Percentiles rank a stretch among this genome's conserved stretches.
phyloP scores from a whole-genome alignment of 2,113 vertebrate genomes.

The Loxodonta africana region DNA sequence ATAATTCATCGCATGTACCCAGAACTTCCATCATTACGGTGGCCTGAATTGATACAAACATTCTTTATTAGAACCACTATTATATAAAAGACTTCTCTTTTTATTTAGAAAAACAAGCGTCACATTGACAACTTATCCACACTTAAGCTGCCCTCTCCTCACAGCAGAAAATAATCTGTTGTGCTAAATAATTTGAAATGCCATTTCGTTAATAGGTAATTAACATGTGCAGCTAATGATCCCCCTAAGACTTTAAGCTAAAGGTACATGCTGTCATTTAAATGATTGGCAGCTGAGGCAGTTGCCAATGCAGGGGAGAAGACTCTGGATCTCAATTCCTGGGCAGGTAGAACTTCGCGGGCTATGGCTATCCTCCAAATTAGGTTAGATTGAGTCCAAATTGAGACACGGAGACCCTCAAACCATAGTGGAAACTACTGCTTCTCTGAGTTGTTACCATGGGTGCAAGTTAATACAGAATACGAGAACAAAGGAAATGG shows the following conservation, averaged over 20 bases:
- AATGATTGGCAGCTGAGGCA: neutral
- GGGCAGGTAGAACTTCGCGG: slow-evolving; percentile 4
- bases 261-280: slow-evolving; percentile 10
- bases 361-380: slow-evolving; percentile 51
- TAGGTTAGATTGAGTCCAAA: neutral
- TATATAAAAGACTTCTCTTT: slow-evolving; percentile 6
- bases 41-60: neutral
- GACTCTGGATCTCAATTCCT: slow-evolving; percentile 24
- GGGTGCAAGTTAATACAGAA: slow-evolving; percentile 58
- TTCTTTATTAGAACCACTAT: slow-evolving; percentile 4
- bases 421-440: neutral
- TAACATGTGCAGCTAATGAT: slow-evolving; percentile 55
- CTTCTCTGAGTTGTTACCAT: slow-evolving; percentile 60
- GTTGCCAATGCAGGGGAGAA: neutral
- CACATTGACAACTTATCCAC: neutral
- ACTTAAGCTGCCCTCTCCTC: slow-evolving; percentile 11
- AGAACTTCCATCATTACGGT: slow-evolving; percentile 3
- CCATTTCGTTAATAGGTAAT: slow-evolving; percentile 64
- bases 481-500: slow-evolving; percentile 54
- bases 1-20: slow-evolving; percentile 63
- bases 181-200: slow-evolving; percentile 63
- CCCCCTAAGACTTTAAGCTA: slow-evolving; percentile 50
- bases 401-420: neutral
- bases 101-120: neutral
- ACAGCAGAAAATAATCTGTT: slow-evolving; percentile 36